Evolutionary conservation across 1,140 invertebrate genomes (phyloP).

Genomic region (Sycophaga agraensis): DNA sequence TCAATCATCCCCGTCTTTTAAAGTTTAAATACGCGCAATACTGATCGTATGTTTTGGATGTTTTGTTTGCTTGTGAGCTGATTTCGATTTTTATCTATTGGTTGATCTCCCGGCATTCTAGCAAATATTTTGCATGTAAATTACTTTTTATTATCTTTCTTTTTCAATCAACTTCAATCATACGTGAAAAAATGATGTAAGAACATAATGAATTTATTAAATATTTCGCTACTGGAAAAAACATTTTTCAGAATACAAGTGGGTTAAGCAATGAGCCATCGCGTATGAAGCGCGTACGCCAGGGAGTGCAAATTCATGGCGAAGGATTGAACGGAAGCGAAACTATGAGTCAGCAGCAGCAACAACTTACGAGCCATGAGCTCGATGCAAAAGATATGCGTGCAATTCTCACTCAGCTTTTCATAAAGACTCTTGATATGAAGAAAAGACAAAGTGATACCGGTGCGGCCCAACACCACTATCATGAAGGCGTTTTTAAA

Average conservation of each 20-base stretch:
- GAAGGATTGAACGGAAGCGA: not conserved
- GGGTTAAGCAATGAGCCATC: conserved; percentile 52
- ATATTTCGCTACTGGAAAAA: no score
- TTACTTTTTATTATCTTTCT: no score
- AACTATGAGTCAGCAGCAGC: conserved; percentile 33
- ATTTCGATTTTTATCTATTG: no score
- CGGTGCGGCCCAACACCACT: conserved; percentile 32
- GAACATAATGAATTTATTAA: no score
- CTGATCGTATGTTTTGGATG: no score
- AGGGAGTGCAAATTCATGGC: conserved; percentile 47
- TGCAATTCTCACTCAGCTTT: conserved; percentile 44
- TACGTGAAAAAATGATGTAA: no score
- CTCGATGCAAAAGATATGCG: conserved; percentile 54
- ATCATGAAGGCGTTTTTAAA: conserved; percentile 44
- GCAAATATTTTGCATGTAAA: no score
- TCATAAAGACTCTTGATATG: conserved; percentile 39
- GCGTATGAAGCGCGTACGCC: conserved; percentile 53
- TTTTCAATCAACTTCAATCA: no score
- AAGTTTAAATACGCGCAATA: no score
- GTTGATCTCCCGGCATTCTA: no score
- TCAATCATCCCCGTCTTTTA: no score
- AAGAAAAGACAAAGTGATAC: conserved; percentile 44
- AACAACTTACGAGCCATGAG: conserved; percentile 45
- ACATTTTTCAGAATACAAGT: conserved; percentile 33
- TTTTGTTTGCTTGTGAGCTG: no score